Evolutionary conservation across 2,113 vertebrate genomes (phyloP).

Genomic region (Aegotheles bennettii): DNA sequence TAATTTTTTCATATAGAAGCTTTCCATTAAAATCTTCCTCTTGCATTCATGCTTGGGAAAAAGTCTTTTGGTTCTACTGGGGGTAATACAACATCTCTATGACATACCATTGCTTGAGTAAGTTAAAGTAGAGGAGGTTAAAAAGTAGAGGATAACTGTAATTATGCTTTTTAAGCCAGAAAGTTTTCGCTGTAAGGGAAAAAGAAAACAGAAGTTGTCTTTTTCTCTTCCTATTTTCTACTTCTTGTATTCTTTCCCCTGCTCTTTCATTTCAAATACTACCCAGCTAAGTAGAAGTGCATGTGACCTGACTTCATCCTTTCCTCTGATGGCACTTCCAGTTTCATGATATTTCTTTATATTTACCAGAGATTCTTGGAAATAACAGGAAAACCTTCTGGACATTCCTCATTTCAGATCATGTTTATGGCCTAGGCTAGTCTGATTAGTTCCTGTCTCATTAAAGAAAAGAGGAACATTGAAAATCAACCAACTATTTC

Average conservation of each 20-base stretch:
- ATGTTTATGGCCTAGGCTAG: not conserved
- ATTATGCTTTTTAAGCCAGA: not conserved
- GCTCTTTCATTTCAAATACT: not conserved
- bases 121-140: not conserved
- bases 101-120: not conserved
- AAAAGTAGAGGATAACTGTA: not conserved
- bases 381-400: not conserved
- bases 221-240: not conserved
- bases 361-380: not conserved
- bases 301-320: not conserved
- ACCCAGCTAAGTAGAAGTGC: not conserved
- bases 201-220: not conserved
- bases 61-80: not conserved
- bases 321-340: not conserved
- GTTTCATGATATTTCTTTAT: not conserved
- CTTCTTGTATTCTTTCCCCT: not conserved
- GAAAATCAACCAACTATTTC: not conserved
- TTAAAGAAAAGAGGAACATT: not conserved
- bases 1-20: not conserved
- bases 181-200: not conserved
- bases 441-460: not conserved
- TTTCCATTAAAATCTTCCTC: not conserved
- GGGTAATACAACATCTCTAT: not conserved
- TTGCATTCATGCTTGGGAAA: not conserved
- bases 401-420: not conserved